Base-by-base conservation (phyloP, 2,797 vertebrate species). In the Spinus pinus region DNA sequence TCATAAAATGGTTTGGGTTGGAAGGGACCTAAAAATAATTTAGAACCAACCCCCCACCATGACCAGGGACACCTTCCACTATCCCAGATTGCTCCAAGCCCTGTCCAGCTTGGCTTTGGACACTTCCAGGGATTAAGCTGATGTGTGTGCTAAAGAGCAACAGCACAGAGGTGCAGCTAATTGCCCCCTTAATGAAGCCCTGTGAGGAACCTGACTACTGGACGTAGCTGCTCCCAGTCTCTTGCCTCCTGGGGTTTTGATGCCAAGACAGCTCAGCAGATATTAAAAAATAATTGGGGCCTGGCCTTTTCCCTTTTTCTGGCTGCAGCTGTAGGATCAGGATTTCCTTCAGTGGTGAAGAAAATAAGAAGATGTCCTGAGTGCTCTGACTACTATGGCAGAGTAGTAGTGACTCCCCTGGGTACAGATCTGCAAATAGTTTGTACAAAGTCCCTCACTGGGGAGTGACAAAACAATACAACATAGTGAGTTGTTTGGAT, bases 91-190 rank as follows among this genome's bases (percentile, higher is more conserved):
- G 7, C 28, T 56, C 50, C 50, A 70, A 70, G 12, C 3, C 16
- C 37, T 0, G 0, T 30, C 6, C 24, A 14, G 3, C 7, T 6
- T 41, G 44, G 21, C 33, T 22, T 58, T 35, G 30, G 4, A 46
- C 46, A 35, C 15, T 78, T 27, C 17, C 57, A 71, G 39, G 30
- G 28, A 39, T 84, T 31, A 27, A 41, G 6, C 13, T 50, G 70
- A 22, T 18, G 44, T 1, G 0, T 42, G 37, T 66, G 22, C 8
- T 44, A 27, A 57, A 57, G n/a, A 66, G 53, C 31, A 84, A 22
- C 10, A 66, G 31, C 27, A 49, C 17, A 57, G 44, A 65, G 12
- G 35, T 42, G 37, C 22, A 57, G 44, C 2, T 50, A 66, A 74
- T 44, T 74, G 12, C 31, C 9, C 31, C 31, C 12, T 35, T 57